Evolutionary conservation across 2,797 vertebrate species (phyloP).

Genomic region (Gallinago nigripennis): DNA sequence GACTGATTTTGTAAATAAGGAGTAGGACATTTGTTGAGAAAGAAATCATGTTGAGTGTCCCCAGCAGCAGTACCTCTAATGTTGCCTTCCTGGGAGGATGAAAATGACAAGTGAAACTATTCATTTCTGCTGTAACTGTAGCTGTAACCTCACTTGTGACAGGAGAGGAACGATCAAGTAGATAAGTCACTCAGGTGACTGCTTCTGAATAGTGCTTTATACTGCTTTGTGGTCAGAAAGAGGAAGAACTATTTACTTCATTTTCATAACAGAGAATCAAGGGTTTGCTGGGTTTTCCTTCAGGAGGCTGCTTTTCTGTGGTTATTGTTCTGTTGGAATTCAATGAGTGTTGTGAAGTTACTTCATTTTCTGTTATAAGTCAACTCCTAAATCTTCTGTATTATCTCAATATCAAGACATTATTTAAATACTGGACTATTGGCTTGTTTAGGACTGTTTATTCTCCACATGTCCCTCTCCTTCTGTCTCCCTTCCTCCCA

Average conservation of each 20-base stretch:
- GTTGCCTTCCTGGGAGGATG: not conserved
- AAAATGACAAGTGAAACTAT: not conserved
- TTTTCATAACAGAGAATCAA: not conserved
- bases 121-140: not conserved
- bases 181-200: constrained; percentile 1
- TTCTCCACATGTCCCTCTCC: not conserved
- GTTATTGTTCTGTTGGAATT: not conserved
- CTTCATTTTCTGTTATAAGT: not conserved
- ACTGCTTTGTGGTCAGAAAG: not conserved
- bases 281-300: not conserved
- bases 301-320: not conserved
- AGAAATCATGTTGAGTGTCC: not conserved
- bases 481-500: not conserved
- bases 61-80: not conserved
- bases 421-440: not conserved
- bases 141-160: not conserved
- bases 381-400: not conserved
- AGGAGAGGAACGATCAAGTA: not conserved
- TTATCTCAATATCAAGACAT: not conserved
- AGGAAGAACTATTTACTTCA: not conserved
- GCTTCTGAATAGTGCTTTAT: not conserved
- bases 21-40: not conserved
- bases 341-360: not conserved
- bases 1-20: not conserved
- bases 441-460: not conserved